phyloP scores from a whole-genome alignment of 2,797 vertebrate genomes.

The Tenualosa ilisha region DNA sequence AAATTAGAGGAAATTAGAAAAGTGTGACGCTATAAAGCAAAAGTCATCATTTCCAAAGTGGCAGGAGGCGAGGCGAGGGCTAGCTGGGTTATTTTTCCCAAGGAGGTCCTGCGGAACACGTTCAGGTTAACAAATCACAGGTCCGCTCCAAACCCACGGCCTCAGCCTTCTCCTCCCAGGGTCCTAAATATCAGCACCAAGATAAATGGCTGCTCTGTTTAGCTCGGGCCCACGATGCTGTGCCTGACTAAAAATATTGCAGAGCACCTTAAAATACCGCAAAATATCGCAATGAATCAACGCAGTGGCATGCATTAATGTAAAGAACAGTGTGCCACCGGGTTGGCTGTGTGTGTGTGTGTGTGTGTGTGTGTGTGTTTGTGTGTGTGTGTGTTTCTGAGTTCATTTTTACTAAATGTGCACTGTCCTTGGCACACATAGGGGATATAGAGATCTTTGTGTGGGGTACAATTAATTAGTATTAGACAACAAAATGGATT shows the following conservation, averaged over 20 bases:
- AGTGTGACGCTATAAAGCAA: neutral
- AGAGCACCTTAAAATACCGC: slow-evolving; percentile 22
- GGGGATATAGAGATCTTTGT: neutral
- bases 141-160: neutral
- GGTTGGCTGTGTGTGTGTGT: neutral
- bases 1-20: slow-evolving; percentile 7
- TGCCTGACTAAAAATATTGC: slow-evolving; percentile 21
- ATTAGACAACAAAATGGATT: neutral
- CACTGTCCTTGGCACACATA: slow-evolving; percentile 23
- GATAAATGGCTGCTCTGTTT: slow-evolving; percentile 9
- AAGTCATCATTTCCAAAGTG: neutral
- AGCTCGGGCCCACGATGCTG: neutral
- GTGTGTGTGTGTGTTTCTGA: neutral
- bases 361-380: slow-evolving; percentile 21
- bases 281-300: slow-evolving; percentile 20
- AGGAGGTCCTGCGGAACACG: neutral
- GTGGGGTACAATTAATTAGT: neutral
- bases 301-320: neutral
- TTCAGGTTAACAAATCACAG: slow-evolving; percentile 19
- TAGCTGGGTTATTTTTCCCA: neutral
- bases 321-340: slow-evolving; percentile 14
- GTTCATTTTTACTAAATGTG: slow-evolving; percentile 34
- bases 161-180: neutral
- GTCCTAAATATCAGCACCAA: slow-evolving; percentile 19
- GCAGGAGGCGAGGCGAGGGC: neutral